phyloP scores from a whole-genome alignment of 2,113 vertebrate genomes.

The Neofelis nebulosa region DNA sequence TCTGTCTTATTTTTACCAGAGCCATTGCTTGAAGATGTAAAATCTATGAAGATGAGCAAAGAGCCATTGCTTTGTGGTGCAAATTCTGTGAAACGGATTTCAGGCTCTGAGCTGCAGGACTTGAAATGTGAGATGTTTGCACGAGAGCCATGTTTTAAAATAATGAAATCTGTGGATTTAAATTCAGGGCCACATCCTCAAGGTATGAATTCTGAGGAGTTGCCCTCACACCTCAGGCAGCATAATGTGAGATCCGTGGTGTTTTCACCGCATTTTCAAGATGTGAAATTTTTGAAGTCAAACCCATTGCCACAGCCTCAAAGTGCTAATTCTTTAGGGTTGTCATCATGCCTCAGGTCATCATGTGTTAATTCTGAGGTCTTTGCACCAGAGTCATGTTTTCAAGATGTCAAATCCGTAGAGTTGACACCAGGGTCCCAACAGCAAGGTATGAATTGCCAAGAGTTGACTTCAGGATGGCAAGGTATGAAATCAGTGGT shows the following conservation, averaged over 20 bases:
- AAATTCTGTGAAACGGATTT: constrained; percentile 29
- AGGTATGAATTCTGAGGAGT: constrained; percentile 8
- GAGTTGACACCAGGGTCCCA: neutral
- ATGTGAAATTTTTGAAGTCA: constrained; percentile 6
- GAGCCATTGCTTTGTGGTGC: neutral
- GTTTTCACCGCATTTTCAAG: constrained; percentile 13
- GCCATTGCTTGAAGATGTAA: constrained; percentile 27
- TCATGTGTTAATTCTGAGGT: neutral
- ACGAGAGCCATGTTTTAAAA: constrained; percentile 34
- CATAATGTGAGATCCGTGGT: neutral
- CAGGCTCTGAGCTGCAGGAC: neutral
- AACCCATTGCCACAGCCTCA: neutral
- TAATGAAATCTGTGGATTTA: constrained; percentile 15
- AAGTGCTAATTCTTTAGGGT: constrained; percentile 2
- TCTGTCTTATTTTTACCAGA: constrained; percentile 36
- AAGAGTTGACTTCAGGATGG: constrained; percentile 32
- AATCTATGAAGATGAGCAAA: constrained; percentile 25
- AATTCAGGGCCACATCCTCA: neutral
- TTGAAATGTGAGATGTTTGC: constrained; percentile 15
- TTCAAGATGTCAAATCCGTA: constrained; percentile 29
- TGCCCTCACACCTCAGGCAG: neutral
- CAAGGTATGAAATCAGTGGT: constrained; percentile 33
- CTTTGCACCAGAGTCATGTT: neutral
- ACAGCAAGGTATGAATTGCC: neutral
- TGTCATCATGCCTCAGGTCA: neutral